Evolutionary conservation across 92 coral and sea anemone species (phyloP), one percentile per base, ranked within the genome.

Genomic region (Palythoa grandis): DNA sequence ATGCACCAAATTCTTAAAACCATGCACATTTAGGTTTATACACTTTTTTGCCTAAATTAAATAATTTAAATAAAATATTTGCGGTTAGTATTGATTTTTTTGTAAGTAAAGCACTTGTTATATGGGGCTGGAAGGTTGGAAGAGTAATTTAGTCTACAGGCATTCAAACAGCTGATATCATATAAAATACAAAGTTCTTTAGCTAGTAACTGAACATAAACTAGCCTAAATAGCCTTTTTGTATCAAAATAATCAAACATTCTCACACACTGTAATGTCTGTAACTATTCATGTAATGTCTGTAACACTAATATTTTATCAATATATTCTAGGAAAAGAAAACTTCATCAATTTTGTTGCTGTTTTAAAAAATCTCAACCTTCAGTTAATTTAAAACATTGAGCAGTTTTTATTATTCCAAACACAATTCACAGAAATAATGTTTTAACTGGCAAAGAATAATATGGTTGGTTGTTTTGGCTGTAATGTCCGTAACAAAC

Each of bases 361-460:
- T 69, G 43, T 10, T 69, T 69, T 35, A 69, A 69, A 69, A 69
- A 29, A 69, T 19, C 16, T 25, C 19, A 69, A 69, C 74, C 40
- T 11, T 25, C 74, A 69, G 74, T 69, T 69, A 25, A 69, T 24
- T 25, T 12, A 24, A 29, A 24, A 69, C 13, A 69, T 11, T 69
- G 73, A 16, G 73, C 40, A 29, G 74, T 29, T 29, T 24, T 69
- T 69, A 69, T 35, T 29, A 6, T 67, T 69, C 74, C 7, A 25
- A 69, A 69, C 43, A 69, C 43, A 69, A 69, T 3, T 69, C 74
- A 69, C 74, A 24, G 74, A 48, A 25, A 69, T 69, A 69, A 69
- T 69, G 74, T 25, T 69, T 69, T 67, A 69, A 69, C 74, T 24
- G 74, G 74, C 43, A 69, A 69, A 69, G 43, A 69, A 24, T 69